Conservation (phyloP, 2,888 invertebrate species). For the Sturmia bella region DNA sequence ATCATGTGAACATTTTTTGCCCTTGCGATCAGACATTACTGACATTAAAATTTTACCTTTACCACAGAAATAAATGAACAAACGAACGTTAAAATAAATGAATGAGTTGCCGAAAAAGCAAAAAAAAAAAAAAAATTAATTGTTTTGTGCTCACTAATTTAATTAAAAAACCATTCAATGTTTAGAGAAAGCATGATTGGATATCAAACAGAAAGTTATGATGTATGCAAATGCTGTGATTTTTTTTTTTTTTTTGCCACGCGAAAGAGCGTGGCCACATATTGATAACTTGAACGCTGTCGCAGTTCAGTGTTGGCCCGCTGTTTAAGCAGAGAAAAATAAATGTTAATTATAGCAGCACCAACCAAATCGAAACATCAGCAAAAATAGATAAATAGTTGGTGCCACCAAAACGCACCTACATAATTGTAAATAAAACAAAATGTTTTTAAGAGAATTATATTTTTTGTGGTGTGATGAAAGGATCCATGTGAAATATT, state of each 20-base stretch:
- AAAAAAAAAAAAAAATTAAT: slow-evolving; percentile 1
- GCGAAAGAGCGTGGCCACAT: not conserved
- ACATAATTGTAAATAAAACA: no score
- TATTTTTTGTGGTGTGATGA: no score
- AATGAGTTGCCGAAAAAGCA: not conserved
- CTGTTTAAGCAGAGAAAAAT: slow-evolving; percentile 9
- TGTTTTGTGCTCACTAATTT: slow-evolving; percentile 59
- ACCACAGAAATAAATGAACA: slow-evolving; percentile 59
- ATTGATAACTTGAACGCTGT: no score
- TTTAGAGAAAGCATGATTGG: slow-evolving; percentile 50
- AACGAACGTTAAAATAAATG: slow-evolving; percentile 23
- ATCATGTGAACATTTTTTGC: slow-evolving; percentile 9
- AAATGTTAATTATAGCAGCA: slow-evolving; percentile 49
- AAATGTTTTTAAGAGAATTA: no score
- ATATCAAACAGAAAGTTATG: slow-evolving; percentile 39
- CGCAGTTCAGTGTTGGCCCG: not conserved
- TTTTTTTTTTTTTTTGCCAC: no score
- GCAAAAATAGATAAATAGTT: no score
- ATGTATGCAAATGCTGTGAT: slow-evolving; percentile 18
- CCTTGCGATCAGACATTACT: slow-evolving; percentile 50
- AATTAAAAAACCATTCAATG: slow-evolving; percentile 64
- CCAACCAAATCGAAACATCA: not conserved
- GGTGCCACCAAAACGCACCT: no score
- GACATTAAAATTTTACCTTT: slow-evolving; percentile 66
- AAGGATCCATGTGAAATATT: no score